Base-by-base conservation (phyloP, 2,888 invertebrate genomes). In the Drosophila sordidula region DNA sequence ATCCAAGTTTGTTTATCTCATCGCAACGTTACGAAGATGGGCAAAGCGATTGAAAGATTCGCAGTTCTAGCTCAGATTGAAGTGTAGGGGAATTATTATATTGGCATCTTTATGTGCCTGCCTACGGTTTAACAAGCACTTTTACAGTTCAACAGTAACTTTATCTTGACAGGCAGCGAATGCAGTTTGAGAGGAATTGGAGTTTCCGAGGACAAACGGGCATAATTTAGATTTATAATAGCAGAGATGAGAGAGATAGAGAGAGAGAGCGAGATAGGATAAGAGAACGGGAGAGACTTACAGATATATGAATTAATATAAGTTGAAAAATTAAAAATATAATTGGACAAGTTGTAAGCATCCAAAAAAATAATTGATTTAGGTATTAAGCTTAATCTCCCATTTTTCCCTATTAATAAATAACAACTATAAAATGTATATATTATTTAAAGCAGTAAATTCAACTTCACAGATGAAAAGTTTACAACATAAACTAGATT, bases 41-140 rank as follows among this genome's bases (percentile, higher is more conserved):
- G 8, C 8, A 26, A 26, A 9, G 25, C 45, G 45, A 46, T n/a
- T n/a, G 11, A 46, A 49, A 55, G 34, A 34, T 16, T 47, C 38
- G 14, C 6, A 14, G 14, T 16, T 39, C 16, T 39, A 9, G 8
- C 16, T 39, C 4, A 16, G 39, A 9, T 16, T 39, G 16, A 8
- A 29, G 26, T 16, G 39, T 39, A 8, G 16, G 8, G 42, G 52
- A 57, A 64, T 70, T 55, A 26, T 18, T 34, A 38, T 39, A 62
- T 52, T 47, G 51, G 38, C 49, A 71, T 54, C 54, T 58, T 42
- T 41, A 71, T 58, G 71, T 57, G 18, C 32, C 64, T 18, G 64
- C 4, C 38, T 44, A 51, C 36, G 32, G 70, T 64, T 71, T 64
- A 64, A 46, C 52, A 64, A 12, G 64, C 45, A 39, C 36, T 64